Conservation (phyloP, 2,113 vertebrate species). For the Phrynosoma blainvillii region DNA sequence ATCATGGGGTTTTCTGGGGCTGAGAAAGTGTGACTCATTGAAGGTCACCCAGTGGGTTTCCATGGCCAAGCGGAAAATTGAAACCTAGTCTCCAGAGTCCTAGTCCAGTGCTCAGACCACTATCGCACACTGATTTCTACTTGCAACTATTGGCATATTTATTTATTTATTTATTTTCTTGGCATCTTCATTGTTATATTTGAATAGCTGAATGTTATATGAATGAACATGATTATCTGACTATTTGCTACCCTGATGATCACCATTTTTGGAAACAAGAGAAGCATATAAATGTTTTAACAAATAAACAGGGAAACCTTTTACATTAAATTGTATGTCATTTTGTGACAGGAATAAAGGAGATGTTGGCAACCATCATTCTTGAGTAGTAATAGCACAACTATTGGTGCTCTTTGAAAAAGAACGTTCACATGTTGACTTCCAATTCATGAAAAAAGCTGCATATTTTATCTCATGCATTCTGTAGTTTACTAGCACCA, state of each 20-base stretch:
- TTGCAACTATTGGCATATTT: too few species aligned
- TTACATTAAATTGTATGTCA: not conserved
- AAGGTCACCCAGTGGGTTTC: too few species aligned
- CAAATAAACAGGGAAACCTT: not conserved
- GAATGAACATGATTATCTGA: not conserved
- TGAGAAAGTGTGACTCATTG: too few species aligned
- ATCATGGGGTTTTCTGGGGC: too few species aligned
- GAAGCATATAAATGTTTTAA: not conserved
- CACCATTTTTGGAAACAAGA: not conserved
- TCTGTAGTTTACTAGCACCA: constrained; percentile 24
- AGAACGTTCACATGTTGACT: constrained; percentile 46
- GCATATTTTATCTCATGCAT: not conserved
- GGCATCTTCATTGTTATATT: not conserved
- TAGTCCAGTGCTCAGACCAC: too few species aligned
- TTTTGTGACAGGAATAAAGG: not conserved
- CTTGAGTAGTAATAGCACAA: not conserved
- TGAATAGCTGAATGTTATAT: not conserved
- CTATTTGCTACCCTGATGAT: too few species aligned
- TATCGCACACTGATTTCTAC: too few species aligned
- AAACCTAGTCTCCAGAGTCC: too few species aligned
- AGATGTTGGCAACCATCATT: not conserved
- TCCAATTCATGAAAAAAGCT: constrained; percentile 4
- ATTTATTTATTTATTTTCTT: not conserved
- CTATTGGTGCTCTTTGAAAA: not conserved
- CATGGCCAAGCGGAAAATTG: too few species aligned